Base-by-base conservation (phyloP, 1,140 invertebrate species). In the Megathymus violae region DNA sequence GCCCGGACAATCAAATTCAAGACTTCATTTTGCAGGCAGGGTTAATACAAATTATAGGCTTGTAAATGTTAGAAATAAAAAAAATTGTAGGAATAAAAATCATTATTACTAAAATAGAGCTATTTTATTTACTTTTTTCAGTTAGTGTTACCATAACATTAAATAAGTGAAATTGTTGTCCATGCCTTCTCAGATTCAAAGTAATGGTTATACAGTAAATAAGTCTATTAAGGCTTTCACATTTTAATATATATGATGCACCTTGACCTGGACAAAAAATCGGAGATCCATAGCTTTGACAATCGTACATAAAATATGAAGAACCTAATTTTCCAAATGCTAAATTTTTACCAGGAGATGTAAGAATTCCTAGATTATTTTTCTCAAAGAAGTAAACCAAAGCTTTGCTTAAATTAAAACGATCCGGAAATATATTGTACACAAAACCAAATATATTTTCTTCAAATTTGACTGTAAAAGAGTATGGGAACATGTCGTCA, bases 271-370 rank as follows among this genome's bases (percentile, higher is more conserved):
- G 92, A 40, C 89, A 82, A 78, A 93, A 94, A 72, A 94, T 80
- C 0, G 93, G 93, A 11, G 87, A 83, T 17, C 93, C 93, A 71
- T 89, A 89, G 54, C 92, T 91, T 76, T 94, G 92, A 65, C 92
- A 93, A 66, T 94, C 93, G 72, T 92, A 94, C 93, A 94, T 92
- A 64, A 93, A 94, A 69, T 94, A 94, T 5, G 93, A 93, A 3
- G 71, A 72, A 17, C 91, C 88, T 31, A 78, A 74, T 71, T 90
- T 93, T 0, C 93, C 93, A 69, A 94, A 94, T 7, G 92, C 92
- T 44, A 94, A 75, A 44, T 92, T 91, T 51, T 92, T 91, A 25
- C 83, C 89, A 0, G 89, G 88, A 48, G 91, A 92, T 58, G 83
- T 86, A 16, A 94, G 85, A 9, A 94, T 89, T 1, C 93, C 93